These are phyloP conservation scores for Arrhamphus sclerolepis DNA, from an alignment of 2,797 vertebrate species.

Conservation along the genomic window DNA sequence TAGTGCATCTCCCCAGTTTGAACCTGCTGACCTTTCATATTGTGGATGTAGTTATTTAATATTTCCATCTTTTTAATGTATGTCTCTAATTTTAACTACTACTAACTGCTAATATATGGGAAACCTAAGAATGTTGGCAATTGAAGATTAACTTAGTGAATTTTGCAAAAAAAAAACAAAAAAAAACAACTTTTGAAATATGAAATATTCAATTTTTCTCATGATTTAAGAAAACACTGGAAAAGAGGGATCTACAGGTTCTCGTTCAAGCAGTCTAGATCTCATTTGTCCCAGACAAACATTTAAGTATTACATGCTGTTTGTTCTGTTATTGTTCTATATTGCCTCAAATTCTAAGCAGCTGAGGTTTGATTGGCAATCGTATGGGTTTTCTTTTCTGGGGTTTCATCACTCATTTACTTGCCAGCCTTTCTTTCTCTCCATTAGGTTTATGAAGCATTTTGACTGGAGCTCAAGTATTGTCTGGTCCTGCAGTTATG, in stretches of 20 bases:
- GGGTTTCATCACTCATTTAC: slow-evolving; percentile 10
- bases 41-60: not conserved
- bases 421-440: slow-evolving; percentile 12
- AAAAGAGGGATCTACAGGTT: no score
- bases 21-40: not conserved
- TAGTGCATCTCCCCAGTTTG: not conserved
- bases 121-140: slow-evolving; percentile 21
- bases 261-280: not conserved
- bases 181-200: slow-evolving; percentile 39
- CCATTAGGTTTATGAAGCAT: slow-evolving; percentile 9
- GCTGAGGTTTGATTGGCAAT: slow-evolving; percentile 38
- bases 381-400: slow-evolving; percentile 26
- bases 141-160: slow-evolving; percentile 27
- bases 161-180: slow-evolving; percentile 33
- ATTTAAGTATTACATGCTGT: slow-evolving; percentile 35
- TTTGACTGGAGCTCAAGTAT: slow-evolving; percentile 12
- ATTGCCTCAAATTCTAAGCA: slow-evolving; percentile 16
- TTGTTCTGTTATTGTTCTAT: slow-evolving; percentile 19
- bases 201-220: slow-evolving; percentile 12
- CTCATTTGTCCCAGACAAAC: slow-evolving; percentile 47
- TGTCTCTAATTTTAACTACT: slow-evolving; percentile 16
- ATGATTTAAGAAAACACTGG: slow-evolving; percentile 1
- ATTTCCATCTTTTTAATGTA: slow-evolving; percentile 8
- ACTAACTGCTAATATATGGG: slow-evolving; percentile 35
- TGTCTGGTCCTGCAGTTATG: slow-evolving; percentile 12